phyloP scores from a whole-genome alignment of 2,888 invertebrate genomes.

The Patella pellucida region DNA sequence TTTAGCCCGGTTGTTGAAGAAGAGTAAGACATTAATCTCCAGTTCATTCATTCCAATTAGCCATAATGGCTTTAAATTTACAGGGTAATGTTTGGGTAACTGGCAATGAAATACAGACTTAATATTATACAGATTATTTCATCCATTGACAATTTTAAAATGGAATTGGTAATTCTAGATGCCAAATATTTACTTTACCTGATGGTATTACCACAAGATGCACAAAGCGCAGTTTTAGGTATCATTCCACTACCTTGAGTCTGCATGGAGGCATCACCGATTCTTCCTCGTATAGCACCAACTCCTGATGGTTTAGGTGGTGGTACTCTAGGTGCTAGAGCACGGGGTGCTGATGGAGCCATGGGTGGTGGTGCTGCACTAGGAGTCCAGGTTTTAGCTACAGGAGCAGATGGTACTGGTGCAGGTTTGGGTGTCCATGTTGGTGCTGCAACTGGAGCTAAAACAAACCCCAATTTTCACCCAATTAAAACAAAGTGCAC shows the following conservation, averaged over 20 bases:
- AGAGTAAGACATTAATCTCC: too few species aligned
- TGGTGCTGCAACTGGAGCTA: conserved; percentile 50
- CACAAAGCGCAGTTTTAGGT: conserved; percentile 47
- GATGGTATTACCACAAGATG: conserved; percentile 57
- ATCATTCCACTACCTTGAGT: conserved; percentile 48
- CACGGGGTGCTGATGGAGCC: conserved; percentile 24
- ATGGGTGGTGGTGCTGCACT: conserved; percentile 38
- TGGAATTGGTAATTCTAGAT: too few species aligned
- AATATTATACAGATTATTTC: too few species aligned
- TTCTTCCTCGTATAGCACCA: conserved; percentile 59
- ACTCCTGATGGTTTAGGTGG: conserved; percentile 49
- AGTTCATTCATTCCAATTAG: too few species aligned
- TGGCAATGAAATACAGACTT: neutral
- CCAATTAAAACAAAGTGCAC: too few species aligned
- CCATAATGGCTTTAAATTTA: too few species aligned
- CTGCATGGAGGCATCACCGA: conserved; percentile 57
- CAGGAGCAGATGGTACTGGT: conserved; percentile 38
- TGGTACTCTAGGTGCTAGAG: conserved; percentile 41
- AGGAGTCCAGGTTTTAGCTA: conserved; percentile 42
- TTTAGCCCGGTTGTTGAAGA: too few species aligned
- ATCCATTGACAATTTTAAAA: too few species aligned
- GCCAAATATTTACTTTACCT: conserved; percentile 43
- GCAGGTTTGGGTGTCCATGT: conserved; percentile 50
- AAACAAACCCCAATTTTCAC: too few species aligned
- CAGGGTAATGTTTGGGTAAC: too few species aligned